A percentile compares a stretch with the other conserved stretches of the same genome.
Conservation (phyloP, 2,113 vertebrate species). For the Serinus canaria region DNA sequence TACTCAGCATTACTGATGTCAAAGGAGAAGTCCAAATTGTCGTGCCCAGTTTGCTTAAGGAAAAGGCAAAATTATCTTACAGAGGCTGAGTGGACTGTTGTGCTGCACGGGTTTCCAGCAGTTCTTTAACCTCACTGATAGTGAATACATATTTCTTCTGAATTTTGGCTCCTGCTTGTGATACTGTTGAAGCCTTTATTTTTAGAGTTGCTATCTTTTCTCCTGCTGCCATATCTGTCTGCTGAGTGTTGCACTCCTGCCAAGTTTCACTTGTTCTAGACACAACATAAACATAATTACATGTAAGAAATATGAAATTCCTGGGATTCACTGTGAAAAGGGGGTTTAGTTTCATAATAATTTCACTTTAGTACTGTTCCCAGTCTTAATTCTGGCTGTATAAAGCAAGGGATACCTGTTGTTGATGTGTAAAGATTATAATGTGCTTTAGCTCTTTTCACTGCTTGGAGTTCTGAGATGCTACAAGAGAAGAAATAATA, state of each 20-base stretch:
- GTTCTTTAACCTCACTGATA: not conserved
- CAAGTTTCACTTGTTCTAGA: constrained; percentile 50
- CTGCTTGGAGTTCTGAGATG: not conserved
- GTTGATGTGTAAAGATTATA: not conserved
- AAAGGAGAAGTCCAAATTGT: not conserved
- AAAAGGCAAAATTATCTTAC: not conserved
- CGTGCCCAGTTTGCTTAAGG: not conserved
- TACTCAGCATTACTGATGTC: not conserved
- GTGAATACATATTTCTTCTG: not conserved
- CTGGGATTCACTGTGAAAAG: not conserved
- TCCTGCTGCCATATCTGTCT: constrained; percentile 49
- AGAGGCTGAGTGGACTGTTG: not conserved
- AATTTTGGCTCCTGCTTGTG: not conserved
- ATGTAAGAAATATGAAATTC: not conserved
- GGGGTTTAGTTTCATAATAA: not conserved
- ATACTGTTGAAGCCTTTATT: constrained; percentile 45
- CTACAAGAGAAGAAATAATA: not conserved
- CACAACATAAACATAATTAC: constrained; percentile 50
- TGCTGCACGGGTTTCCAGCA: not conserved
- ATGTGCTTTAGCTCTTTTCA: not conserved
- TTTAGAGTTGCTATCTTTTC: constrained; percentile 59
- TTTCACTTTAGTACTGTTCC: not conserved
- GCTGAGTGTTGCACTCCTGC: constrained; percentile 33
- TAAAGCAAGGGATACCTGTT: not conserved
- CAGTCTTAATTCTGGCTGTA: not conserved